Base-by-base conservation (phyloP, 2,888 invertebrate species). In the Drosophila mettleri region DNA sequence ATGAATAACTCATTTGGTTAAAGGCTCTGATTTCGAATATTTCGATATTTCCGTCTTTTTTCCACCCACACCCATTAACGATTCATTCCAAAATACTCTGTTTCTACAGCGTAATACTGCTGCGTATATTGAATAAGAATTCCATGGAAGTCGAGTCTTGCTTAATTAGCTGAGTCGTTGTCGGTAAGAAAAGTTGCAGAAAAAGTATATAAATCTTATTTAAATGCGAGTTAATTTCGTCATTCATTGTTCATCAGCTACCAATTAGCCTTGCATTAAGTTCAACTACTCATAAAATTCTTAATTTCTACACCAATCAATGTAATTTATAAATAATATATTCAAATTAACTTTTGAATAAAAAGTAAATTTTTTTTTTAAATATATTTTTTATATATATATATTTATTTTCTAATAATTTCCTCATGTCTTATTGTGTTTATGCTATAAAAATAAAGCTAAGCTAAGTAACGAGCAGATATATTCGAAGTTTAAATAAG, bases 1-100 rank as follows among this genome's bases (percentile, higher is more conserved):
- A 81, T 81, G 81, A 83, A 80, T 81, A 80, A 78, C 75, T 70
- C 66, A 78, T 70, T 78, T 69, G 14, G 52, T 20, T 49, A 49
- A 41, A 43, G 41, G n/a, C 48, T 29, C 38, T 18, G 61, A 34
- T 62, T 65, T 29, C 34, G 29, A n/a, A 18, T 6, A 41, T 31
- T 49, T 67, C 39, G 14, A 41, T 10, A 51, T 38, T 57, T 9
- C 10, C 9, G 10, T 4, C 5, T 14, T 22, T 46, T 46, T 34
- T 14, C 20, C 20, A 0, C 38, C 22, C 31, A 20, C 12, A 2
- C 2, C 31, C 20, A 68, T 53, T 22, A 49, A 18, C n/a, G 31
- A 46, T 31, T 59, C 38, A 52, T 34, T 49, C 10, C 14, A 16
- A 38, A 31, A 16, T 46, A 39, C 34, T 34, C 31, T 34, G 14